Percentiles rank a stretch among this genome's conserved stretches.
Evolutionary conservation across 2,888 invertebrate genomes (phyloP).

Genomic region (Chesias legatella): DNA sequence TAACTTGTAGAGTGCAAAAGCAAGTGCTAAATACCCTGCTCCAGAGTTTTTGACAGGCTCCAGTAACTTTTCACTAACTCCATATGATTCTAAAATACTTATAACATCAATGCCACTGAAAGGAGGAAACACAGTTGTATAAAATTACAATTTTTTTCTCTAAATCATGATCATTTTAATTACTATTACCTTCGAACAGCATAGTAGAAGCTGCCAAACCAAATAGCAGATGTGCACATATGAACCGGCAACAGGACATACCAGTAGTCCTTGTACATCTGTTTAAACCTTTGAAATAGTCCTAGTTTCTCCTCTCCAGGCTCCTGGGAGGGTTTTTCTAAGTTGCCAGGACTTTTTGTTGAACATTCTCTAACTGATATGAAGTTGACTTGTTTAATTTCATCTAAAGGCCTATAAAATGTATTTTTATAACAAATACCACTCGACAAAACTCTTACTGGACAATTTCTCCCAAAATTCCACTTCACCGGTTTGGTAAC

Average conservation of each 20-base stretch:
- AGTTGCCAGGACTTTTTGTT: slow-evolving; percentile 32
- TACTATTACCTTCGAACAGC: slow-evolving; percentile 87
- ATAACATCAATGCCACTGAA: slow-evolving; percentile 95
- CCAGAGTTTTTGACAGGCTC: slow-evolving; percentile 87
- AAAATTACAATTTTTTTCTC: not conserved
- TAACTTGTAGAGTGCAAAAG: slow-evolving; percentile 96
- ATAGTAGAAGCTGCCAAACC: slow-evolving; percentile 94
- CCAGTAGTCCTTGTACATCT: slow-evolving; percentile 97
- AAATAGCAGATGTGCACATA: slow-evolving; percentile 90
- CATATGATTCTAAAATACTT: slow-evolving; percentile 86
- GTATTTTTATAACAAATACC: slow-evolving; percentile 45
- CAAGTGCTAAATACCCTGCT: slow-evolving; percentile 93
- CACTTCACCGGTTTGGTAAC: slow-evolving; percentile 61
- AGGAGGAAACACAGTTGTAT: slow-evolving; percentile 29
- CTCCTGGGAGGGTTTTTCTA: slow-evolving; percentile 32
- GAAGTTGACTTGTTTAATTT: slow-evolving; percentile 34
- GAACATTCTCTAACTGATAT: slow-evolving; percentile 38
- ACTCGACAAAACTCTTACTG: slow-evolving; percentile 48
- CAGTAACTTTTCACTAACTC: slow-evolving; percentile 89
- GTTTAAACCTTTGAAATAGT: slow-evolving; percentile 82
- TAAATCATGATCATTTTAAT: slow-evolving; percentile 9
- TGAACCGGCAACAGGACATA: slow-evolving; percentile 97
- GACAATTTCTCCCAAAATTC: slow-evolving; percentile 44
- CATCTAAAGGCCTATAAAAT: slow-evolving; percentile 28
- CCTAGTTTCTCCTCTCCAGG: slow-evolving; percentile 72